Evolutionary conservation across 2,113 vertebrate species (phyloP), one percentile per base, ranked within the genome.

Genomic region (Hippopotamus amphibius): DNA sequence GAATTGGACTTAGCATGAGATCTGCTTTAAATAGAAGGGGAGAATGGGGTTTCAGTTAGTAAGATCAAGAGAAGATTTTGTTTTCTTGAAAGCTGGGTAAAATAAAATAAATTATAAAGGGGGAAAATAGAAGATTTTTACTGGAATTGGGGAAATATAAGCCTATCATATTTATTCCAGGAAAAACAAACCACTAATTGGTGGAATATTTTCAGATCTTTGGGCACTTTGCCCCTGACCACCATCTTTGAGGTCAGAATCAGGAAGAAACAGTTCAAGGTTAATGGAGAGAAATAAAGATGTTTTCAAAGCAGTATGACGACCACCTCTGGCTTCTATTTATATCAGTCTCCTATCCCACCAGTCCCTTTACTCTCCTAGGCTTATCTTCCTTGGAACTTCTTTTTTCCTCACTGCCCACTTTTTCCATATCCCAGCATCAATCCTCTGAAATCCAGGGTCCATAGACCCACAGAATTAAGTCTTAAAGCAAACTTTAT

Each of bases 121-220:
- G 66, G 85, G 12, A 19, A 95, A 97, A 89, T 57, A 94, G 65
- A 92, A 68, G 41, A 63, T 37, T 97, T 97, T 97, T 97, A 97
- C 95, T 92, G 95, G 97, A 97, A 97, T 88, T 80, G 19, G 74
- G n/a, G 83, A 96, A 95, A 97, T 97, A 96, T 80, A 96, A 97
- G 89, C 96, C 92, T 93, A 95, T 95, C 59, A 55, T 63, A 96
- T 90, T 97, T 84, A 96, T 93, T 97, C 97, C 96, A 97, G 97
- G 90, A 97, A 97, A 97, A 98, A 95, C 95, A 97, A 97, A 97
- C 96, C 97, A 97, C 96, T 97, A 97, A 97, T 97, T 97, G 79
- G 87, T 97, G 72, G 93, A 95, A 90, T 96, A 96, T 97, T 97
- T 96, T 95, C 95, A 96, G 89, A 96, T 98, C 93, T 97, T 96